phyloP scores from a whole-genome alignment of 2,113 vertebrate genomes.

The Sprattus sprattus region DNA sequence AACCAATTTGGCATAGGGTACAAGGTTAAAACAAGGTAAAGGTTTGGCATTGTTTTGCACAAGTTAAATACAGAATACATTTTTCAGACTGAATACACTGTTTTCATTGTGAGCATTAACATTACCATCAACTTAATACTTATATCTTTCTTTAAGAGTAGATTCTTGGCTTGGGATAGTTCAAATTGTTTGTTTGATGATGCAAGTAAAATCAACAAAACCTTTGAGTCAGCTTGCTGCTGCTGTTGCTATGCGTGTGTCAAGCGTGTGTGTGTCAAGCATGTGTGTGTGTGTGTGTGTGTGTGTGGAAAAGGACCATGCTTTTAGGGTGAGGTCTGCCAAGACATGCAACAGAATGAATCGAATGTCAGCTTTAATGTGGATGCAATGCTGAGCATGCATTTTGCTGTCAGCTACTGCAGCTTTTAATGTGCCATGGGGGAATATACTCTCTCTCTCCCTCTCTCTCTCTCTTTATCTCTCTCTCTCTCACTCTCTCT shows the following conservation, averaged over 20 bases:
- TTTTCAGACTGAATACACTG: too few species aligned
- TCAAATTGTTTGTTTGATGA: constrained; percentile 4
- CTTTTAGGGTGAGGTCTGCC: constrained; percentile 2
- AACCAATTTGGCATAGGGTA: too few species aligned
- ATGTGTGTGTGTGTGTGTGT: constrained; percentile 15
- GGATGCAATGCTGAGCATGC: constrained; percentile 64
- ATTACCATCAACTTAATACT: too few species aligned
- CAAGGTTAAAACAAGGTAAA: too few species aligned
- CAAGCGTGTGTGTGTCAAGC: not conserved
- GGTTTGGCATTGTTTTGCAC: too few species aligned
- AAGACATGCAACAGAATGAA: constrained; percentile 24
- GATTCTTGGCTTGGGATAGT: not conserved
- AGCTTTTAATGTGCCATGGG: constrained; percentile 36
- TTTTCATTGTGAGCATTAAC: too few species aligned
- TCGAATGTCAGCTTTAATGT: constrained; percentile 8
- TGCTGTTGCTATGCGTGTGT: not conserved
- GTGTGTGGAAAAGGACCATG: not conserved
- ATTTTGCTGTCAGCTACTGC: constrained; percentile 52
- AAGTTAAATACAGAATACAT: too few species aligned
- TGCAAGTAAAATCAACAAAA: constrained; percentile 8
- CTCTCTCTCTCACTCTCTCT: not conserved
- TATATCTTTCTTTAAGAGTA: not conserved
- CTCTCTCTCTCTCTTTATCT: not conserved
- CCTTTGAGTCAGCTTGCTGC: not conserved
- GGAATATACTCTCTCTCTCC: not conserved